Conservation (phyloP, 2,113 vertebrate species). For the Alethe diademata region DNA sequence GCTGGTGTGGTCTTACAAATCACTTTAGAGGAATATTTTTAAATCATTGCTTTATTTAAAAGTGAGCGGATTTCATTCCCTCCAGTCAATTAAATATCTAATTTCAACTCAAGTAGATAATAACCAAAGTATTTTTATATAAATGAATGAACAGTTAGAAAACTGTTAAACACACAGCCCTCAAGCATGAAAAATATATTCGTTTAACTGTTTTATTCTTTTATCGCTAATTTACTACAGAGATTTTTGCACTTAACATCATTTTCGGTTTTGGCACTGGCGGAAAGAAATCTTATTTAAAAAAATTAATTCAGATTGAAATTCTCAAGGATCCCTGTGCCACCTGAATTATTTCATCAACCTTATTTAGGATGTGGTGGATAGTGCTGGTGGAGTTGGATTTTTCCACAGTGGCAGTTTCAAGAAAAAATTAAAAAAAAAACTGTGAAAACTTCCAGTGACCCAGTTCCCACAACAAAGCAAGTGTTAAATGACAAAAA, state of each 20-base stretch:
- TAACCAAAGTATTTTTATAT: slow-evolving; percentile 73
- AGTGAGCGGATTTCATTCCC: slow-evolving; percentile 72
- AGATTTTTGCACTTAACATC: slow-evolving; percentile 45
- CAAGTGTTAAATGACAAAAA: background rate
- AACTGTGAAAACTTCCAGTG: background rate
- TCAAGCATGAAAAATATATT: slow-evolving; percentile 70
- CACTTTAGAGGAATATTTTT: slow-evolving; percentile 78
- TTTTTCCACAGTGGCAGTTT: background rate
- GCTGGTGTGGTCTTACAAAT: slow-evolving; percentile 79
- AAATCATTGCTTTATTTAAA: slow-evolving; percentile 72
- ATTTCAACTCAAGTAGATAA: slow-evolving; percentile 76
- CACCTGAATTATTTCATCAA: background rate
- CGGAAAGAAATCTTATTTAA: slow-evolving; percentile 51
- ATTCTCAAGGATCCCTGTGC: background rate
- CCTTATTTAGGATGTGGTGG: background rate
- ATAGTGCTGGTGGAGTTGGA: background rate
- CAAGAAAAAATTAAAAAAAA: background rate
- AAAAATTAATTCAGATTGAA: slow-evolving; percentile 12
- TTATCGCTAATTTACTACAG: slow-evolving; percentile 65
- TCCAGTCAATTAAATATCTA: slow-evolving; percentile 80
- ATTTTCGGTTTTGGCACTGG: slow-evolving; percentile 38
- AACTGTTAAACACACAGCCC: slow-evolving; percentile 73
- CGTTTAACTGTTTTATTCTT: slow-evolving; percentile 69
- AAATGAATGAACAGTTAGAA: slow-evolving; percentile 72
- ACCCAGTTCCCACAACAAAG: background rate